Evolutionary conservation across 2,888 invertebrate species (phyloP).

Genomic region (Liposcelis brunnea): DNA sequence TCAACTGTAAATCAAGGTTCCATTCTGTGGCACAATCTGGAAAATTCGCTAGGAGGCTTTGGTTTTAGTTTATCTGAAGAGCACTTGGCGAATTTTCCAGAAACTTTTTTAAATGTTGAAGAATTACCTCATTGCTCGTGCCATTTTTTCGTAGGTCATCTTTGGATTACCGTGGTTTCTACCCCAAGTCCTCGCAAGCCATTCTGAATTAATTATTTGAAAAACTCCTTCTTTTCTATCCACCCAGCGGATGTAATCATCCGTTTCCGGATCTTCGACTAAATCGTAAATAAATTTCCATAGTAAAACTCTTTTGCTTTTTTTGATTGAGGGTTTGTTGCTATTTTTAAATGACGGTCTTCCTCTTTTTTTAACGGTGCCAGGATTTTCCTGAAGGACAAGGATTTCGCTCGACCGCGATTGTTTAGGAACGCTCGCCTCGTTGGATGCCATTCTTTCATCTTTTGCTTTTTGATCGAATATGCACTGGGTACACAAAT

Average conservation of each 20-base stretch:
- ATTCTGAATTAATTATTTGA: conserved; percentile 15
- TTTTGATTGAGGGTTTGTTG: conserved; percentile 9
- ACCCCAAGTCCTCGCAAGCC: conserved; percentile 16
- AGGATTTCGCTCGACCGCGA: no score
- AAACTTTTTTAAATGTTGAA: not conserved
- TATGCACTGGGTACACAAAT: no score
- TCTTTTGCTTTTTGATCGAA: no score
- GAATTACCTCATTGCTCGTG: conserved; percentile 18
- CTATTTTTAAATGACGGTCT: no score
- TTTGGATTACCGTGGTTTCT: conserved; percentile 16
- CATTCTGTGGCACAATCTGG: no score
- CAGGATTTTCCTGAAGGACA: no score
- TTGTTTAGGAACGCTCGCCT: no score
- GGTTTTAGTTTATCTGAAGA: not conserved
- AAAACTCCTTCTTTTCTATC: conserved; percentile 16
- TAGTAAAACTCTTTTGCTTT: conserved; percentile 15
- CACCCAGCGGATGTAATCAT: conserved; percentile 15
- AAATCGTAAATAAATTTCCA: conserved; percentile 16
- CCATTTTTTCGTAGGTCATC: conserved; percentile 18
- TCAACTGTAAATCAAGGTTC: not conserved
- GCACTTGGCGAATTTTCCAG: not conserved
- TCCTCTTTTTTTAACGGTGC: no score
- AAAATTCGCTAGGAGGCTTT: no score
- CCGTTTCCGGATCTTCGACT: conserved; percentile 14
- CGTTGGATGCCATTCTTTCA: no score